phyloP scores from a whole-genome alignment of 2,113 vertebrate species.

The Ophiodon elongatus region DNA sequence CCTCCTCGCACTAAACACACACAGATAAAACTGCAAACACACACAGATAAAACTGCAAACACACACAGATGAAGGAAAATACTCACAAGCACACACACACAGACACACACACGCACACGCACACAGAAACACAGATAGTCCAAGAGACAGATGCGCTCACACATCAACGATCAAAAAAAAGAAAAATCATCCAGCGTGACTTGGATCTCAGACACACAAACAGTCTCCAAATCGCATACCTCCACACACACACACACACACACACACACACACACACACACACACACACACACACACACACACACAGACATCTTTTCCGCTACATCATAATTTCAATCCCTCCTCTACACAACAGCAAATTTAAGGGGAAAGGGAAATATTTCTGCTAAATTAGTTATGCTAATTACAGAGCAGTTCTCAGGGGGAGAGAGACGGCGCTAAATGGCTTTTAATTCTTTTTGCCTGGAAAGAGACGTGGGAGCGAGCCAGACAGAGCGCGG shows the following conservation, averaged over 20 bases:
- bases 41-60: conserved; percentile 42
- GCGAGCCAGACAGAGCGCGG: conserved; percentile 60
- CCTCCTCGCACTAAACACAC: conserved; percentile 35
- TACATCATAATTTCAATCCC: conserved; percentile 77
- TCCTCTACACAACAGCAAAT: conserved; percentile 67
- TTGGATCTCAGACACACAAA: conserved; percentile 36
- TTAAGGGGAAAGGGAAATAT: conserved; percentile 81
- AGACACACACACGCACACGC: conserved; percentile 19
- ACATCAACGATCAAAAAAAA: conserved; percentile 40
- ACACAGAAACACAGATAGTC: conserved; percentile 28
- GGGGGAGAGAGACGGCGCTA: conserved; percentile 75
- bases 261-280: conserved; percentile 17
- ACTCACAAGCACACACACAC: background rate
- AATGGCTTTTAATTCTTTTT: conserved; percentile 87
- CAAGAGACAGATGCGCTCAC: conserved; percentile 29
- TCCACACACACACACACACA: conserved; percentile 33
- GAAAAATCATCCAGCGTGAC: conserved; percentile 15
- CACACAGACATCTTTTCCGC: conserved; percentile 72
- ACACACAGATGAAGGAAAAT: conserved; percentile 32
- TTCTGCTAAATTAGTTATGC: conserved; percentile 88
- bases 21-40: conserved; percentile 44
- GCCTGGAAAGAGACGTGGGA: conserved; percentile 81
- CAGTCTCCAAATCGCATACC: conserved; percentile 41
- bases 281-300: conserved; percentile 12
- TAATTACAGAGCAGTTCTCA: conserved; percentile 85